phyloP scores from a whole-genome alignment of 1,140 invertebrate species.

The Scaptomyza graminum region DNA sequence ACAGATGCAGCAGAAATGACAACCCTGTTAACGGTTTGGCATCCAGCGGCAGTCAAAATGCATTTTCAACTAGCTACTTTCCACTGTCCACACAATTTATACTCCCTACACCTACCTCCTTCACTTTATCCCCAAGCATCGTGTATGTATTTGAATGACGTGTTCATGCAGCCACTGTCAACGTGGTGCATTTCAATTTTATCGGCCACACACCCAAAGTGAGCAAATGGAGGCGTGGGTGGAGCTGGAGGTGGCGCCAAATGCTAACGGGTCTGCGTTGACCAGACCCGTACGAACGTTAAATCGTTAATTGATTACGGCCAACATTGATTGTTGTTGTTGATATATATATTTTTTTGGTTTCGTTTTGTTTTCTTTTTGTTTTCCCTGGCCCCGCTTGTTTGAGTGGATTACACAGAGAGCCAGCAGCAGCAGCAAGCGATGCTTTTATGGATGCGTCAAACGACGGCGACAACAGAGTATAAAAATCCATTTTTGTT shows the following conservation, averaged over 20 bases:
- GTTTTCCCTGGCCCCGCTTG: too few relatives aligned
- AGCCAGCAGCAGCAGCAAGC: constrained; percentile 15
- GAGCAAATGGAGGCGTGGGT: neutral
- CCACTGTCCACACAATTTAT: neutral
- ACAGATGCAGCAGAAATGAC: constrained; percentile 26
- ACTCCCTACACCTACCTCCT: constrained; percentile 5
- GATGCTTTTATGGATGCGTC: constrained; percentile 31
- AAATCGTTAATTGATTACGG: constrained; percentile 81
- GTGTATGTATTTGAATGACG: constrained; percentile 49
- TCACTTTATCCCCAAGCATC: too few relatives aligned
- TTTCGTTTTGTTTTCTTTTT: constrained; percentile 3
- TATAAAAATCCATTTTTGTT: constrained; percentile 53
- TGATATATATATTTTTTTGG: constrained; percentile 35
- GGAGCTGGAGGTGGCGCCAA: constrained; percentile 49
- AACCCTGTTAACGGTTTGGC: constrained; percentile 50
- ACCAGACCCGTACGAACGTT: constrained; percentile 65
- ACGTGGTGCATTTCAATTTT: constrained; percentile 60
- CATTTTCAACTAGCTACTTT: constrained; percentile 11
- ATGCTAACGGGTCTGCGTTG: constrained; percentile 64
- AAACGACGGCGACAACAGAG: constrained; percentile 29
- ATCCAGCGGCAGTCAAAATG: constrained; percentile 18
- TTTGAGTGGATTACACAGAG: constrained; percentile 55
- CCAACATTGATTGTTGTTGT: constrained; percentile 81
- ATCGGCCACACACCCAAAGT: constrained; percentile 34
- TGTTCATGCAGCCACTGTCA: constrained; percentile 72